These are phyloP conservation scores for Agriopis marginaria DNA, from an alignment of 2,888 invertebrate genomes.

Conservation along the genomic window DNA sequence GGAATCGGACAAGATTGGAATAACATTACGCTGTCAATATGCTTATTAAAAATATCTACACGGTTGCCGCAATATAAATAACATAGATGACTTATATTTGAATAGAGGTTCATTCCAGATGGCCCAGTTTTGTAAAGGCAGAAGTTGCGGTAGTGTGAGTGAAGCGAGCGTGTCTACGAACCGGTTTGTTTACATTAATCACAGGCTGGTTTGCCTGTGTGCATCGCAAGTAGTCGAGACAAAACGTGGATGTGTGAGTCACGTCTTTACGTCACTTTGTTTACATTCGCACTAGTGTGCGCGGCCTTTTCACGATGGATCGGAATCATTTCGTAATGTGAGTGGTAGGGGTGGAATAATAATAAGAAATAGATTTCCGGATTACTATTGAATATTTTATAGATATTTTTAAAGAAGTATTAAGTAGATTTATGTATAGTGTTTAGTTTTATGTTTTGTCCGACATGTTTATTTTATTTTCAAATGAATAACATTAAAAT, in stretches of 20 bases:
- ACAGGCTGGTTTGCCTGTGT: constrained; percentile 60
- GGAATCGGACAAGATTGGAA: constrained; percentile 32
- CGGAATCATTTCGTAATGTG: constrained; percentile 53
- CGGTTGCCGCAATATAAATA: constrained; percentile 43
- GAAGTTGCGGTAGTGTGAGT: constrained; percentile 50
- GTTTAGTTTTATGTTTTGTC: too few species aligned
- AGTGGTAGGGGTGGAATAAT: constrained; percentile 40
- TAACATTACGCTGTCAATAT: constrained; percentile 35
- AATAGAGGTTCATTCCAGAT: constrained; percentile 67
- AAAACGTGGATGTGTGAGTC: constrained; percentile 70
- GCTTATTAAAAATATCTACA: constrained; percentile 36
- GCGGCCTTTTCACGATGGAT: constrained; percentile 44
- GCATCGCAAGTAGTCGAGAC: constrained; percentile 51
- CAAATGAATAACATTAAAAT: too few species aligned
- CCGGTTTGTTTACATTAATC: constrained; percentile 85
- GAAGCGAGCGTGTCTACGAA: constrained; percentile 54
- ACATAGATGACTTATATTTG: constrained; percentile 44
- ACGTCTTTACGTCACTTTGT: constrained; percentile 81
- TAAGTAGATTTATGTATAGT: too few species aligned
- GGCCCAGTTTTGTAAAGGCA: constrained; percentile 71
- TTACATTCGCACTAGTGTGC: constrained; percentile 71
- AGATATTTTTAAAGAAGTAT: not conserved
- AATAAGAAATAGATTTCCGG: not conserved
- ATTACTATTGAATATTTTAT: not conserved
- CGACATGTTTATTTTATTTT: too few species aligned